Evolutionary conservation across 2,113 vertebrate genomes (phyloP), one percentile per base, ranked within the genome.

Genomic region (Chamaea fasciata): DNA sequence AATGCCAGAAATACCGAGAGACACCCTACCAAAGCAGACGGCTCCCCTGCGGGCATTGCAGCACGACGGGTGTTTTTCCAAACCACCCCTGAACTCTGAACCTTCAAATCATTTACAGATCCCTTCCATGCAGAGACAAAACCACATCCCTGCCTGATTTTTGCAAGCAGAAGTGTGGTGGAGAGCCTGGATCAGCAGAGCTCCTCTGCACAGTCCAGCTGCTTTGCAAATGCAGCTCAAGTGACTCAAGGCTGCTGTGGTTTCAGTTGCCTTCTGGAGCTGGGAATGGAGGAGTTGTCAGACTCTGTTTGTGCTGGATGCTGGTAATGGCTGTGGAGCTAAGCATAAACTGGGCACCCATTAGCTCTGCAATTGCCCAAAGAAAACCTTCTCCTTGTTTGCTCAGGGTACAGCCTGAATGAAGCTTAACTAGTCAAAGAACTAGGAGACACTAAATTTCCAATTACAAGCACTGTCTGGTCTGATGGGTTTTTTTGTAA

Each of bases 1-100:
- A 92, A 96, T 93, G 87, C 75, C 92, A 94, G 93, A 96, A 96
- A 83, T 83, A 94, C 64, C 90, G 85, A 92, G 95, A 92, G 90
- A 94, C 92, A 53, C 53, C 52, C 79, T 31, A 53, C 33, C 49
- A 62, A 90, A 59, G 35, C 86, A 89, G 83, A 63, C 18, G 0
- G 76, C 44, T 90, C 33, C 75, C 85, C 87, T 14, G 6, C 0
- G 1, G 81, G 83, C 70, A 17, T 7, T 39, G 63, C 85, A 70
- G 85, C 50, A 56, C 3, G 0, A 15, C 8, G 50, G 59, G 82
- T 83, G 60, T 90, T 96, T 93, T 83, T 88, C 71, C 87, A 93
- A 93, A 71, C 52, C 82, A 86, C 71, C 9, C 47, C 90, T 95
- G 95, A 95, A 95, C 90, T 94, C 85, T 88, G 92, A 96, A 97